Evolutionary conservation across 1,140 invertebrate genomes (phyloP), one percentile per base, ranked within the genome.

Genomic region (Sipha flava): DNA sequence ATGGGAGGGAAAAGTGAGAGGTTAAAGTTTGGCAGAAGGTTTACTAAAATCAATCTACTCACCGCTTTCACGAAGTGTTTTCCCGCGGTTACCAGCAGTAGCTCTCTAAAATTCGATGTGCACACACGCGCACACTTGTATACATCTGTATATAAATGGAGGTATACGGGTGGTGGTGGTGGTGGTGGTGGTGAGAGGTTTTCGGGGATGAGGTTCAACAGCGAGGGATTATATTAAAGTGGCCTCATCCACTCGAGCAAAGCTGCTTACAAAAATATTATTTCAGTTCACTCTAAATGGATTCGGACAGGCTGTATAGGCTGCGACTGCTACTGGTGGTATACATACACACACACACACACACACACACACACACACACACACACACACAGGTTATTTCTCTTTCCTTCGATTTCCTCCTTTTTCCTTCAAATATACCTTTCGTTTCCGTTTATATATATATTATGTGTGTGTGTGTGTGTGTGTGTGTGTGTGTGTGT

Each of bases 1-100:
- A 18, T 3, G 47, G 6, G 12, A 29, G 16, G 12, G 47, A 14
- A 29, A 23, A 9, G 31, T 1, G 70, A 40, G 52, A 77, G 70
- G 73, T 77, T 59, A 77, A 57, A 77, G 73, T 77, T 77, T 77
- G 73, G 73, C 73, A 77, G 73, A 77, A 77, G 73, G 73, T 77
- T 77, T 77, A 77, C 73, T 77, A 77, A 77, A 77, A 77, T 77
- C 73, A 77, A 77, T 77, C 73, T 77, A 77, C 73, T 40, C 49
- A 12, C 47, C 52, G 47, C 34, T 54, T 57, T 40, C 52, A 10
- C 45, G 34, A 70, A 70, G 66, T 70, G 66, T 70, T 70, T 70
- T 70, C 26, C 40, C 43, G 62, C 23, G 23, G 66, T 47, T 70
- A 9, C 23, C 66, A 23, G 21, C 64, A 10, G 64, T 18, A 21